Evolutionary conservation across 2,888 invertebrate species (phyloP), one percentile per base, ranked within the genome.

Genomic region (Seira musarum): DNA sequence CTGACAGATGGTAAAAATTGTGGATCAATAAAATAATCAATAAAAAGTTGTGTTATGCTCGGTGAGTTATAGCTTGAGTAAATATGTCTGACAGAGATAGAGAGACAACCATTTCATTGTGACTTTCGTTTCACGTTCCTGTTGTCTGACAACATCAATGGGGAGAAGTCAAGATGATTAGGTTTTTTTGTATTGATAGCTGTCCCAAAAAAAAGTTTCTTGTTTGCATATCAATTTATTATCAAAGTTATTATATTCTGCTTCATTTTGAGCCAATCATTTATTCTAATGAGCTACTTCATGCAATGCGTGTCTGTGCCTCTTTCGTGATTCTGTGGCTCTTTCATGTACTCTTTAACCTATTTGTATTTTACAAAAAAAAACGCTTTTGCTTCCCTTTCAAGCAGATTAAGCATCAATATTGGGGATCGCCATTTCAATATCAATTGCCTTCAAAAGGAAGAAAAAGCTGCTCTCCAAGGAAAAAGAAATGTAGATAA

Each of bases 21-120:
- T 35, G 24, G 40, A 70, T 70, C 70, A 70, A 70, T 70, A 70
- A 70, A 70, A 60, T 19, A 19, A 25, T 69, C 21, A 69, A 69
- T 60, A 67, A 65, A 65, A 65, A 30, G 63, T 30, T 69, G 30
- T 69, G 21, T 15, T 57, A 53, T 15, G 17, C 53, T n/a, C 6
- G 53, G 15, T 53, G 53, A 53, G 53, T 53, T 53, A 53, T 53
- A 53, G 53, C 15, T 53, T 53, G 17, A 53, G 17, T 53, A 53
- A 53, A 53, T 53, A 53, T 53, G 2, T 3, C 53, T 53, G 53
- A 53, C 53, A 53, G 53, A 53, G 53, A 53, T 15, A 53, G 53
- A 53, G 53, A 53, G 53, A 53, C 53, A 53, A 53, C 53, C 53
- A 53, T 53, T 53, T 15, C 17, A 53, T 53, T 53, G 53, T 53